These are phyloP conservation scores for Troilus luridus DNA, from an alignment of 2,888 invertebrate species.

Conservation along the genomic window DNA sequence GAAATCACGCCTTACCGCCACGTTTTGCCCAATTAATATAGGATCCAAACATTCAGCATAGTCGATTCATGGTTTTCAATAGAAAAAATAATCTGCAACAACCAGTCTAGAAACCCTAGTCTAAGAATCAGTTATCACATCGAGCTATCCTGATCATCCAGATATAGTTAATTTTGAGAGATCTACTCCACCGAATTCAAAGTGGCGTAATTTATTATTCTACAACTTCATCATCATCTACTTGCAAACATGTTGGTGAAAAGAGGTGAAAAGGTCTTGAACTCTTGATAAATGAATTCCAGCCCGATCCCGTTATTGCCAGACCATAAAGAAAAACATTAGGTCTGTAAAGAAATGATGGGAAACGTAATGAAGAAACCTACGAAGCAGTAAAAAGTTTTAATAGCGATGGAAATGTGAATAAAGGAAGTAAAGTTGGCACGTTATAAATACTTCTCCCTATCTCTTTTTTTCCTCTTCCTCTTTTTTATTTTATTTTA, in stretches of 20 bases:
- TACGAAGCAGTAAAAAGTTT: slow-evolving; percentile 31
- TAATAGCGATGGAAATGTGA: slow-evolving; percentile 23
- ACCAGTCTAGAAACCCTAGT: too few species aligned
- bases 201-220: too few species aligned
- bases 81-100: too few species aligned
- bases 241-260: background rate
- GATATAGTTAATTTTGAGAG: too few species aligned
- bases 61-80: too few species aligned
- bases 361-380: slow-evolving; percentile 5
- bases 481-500: background rate
- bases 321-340: slow-evolving; percentile 31
- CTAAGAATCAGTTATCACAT: too few species aligned
- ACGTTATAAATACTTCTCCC: slow-evolving; percentile 25
- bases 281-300: background rate
- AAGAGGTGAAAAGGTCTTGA: background rate
- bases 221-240: background rate
- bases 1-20: too few species aligned
- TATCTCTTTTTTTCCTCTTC: background rate
- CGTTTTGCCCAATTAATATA: too few species aligned
- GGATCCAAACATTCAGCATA: too few species aligned
- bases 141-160: too few species aligned
- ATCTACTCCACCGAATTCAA: too few species aligned
- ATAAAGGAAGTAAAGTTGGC: background rate
- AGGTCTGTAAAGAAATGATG: background rate
- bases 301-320: background rate